These are phyloP conservation scores for Heteromormyrus szaboi DNA, from an alignment of 2,797 vertebrate genomes.

Conservation along the genomic window DNA sequence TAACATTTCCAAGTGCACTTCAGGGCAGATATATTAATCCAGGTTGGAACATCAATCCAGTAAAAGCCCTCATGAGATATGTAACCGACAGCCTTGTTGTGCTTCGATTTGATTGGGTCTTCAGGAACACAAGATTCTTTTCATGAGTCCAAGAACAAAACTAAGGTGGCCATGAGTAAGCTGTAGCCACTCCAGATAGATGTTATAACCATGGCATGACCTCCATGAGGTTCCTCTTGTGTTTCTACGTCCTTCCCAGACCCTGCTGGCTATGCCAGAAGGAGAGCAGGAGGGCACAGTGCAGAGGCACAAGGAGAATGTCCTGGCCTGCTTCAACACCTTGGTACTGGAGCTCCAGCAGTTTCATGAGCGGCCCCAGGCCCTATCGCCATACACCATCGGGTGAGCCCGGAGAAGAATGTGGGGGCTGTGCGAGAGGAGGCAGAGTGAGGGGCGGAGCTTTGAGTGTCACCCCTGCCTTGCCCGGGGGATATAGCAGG, in stretches of 20 bases:
- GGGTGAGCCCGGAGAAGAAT: conserved; percentile 58
- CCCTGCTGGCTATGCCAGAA: conserved; percentile 51
- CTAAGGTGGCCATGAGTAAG: neutral
- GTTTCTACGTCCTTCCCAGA: conserved; percentile 46
- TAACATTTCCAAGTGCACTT: neutral
- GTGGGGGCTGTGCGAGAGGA: neutral
- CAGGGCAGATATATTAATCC: neutral
- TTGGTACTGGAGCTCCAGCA: conserved; percentile 59
- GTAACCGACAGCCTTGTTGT: neutral
- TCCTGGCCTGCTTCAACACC: conserved; percentile 62
- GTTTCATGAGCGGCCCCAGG: conserved; percentile 36
- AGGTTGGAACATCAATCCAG: neutral
- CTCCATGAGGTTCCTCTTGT: neutral
- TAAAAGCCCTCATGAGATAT: neutral
- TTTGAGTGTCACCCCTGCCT: neutral
- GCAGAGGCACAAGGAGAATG: conserved; percentile 47
- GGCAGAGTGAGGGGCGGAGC: neutral
- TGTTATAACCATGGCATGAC: neutral
- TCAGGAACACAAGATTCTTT: neutral
- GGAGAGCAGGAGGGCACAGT: conserved; percentile 32
- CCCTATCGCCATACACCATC: conserved; percentile 47
- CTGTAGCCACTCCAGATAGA: neutral
- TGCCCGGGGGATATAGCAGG: neutral
- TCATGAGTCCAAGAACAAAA: neutral
- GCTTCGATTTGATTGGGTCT: neutral